Evolutionary conservation across 2,113 vertebrate species (phyloP).

Genomic region (Marmota monax): DNA sequence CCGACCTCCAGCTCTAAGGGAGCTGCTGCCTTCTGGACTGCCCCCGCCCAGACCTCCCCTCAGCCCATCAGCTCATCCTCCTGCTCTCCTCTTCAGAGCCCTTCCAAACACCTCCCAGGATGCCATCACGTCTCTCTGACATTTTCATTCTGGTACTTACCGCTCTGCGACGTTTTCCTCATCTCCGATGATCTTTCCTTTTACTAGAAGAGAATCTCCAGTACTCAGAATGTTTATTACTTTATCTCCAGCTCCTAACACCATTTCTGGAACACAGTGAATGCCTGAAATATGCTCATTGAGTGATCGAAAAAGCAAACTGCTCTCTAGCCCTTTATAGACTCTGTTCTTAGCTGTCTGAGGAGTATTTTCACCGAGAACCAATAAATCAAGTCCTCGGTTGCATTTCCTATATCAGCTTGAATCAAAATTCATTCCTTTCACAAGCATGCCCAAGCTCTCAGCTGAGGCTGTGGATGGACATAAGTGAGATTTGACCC

Average conservation of each 20-base stretch:
- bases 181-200: background rate
- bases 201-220: background rate
- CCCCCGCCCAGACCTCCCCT: accelerated
- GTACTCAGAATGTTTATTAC: background rate
- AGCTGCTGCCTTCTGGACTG: accelerated
- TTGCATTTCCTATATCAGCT: background rate
- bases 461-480: background rate
- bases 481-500: background rate
- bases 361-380: background rate
- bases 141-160: background rate
- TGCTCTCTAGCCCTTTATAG: background rate
- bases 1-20: background rate
- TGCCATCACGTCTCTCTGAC: background rate
- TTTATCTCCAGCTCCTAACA: background rate
- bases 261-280: background rate
- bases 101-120: background rate
- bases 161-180: background rate
- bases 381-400: background rate
- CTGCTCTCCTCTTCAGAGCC: background rate
- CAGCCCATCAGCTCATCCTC: background rate
- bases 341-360: background rate
- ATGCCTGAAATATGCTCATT: background rate
- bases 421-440: background rate
- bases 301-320: background rate
- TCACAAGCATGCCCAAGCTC: background rate